phyloP scores from a whole-genome alignment of 30 jellyfish, hydroid and myxozoan species.

The Aurelia aurita complex sp. Pacific region DNA sequence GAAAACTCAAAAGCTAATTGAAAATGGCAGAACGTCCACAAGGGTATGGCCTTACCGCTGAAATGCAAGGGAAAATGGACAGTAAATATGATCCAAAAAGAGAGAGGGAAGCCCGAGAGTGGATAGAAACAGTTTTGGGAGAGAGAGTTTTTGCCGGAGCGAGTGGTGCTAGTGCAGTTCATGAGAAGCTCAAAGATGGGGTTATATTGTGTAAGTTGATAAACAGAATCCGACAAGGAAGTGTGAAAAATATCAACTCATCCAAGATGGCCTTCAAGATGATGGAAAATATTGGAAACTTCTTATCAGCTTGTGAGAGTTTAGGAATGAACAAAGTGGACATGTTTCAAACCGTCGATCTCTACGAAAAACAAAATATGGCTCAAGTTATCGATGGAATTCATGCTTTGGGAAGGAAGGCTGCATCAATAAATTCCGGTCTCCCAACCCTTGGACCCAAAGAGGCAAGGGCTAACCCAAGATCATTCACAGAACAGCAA shows the following conservation, averaged over 20 bases:
- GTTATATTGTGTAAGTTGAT: constrained; percentile 80
- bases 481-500: constrained; percentile 7
- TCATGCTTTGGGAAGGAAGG: constrained; percentile 94
- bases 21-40: constrained; percentile 69
- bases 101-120: constrained; percentile 67
- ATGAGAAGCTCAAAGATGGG: constrained; percentile 80
- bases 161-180: constrained; percentile 67
- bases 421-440: constrained; percentile 14
- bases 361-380: constrained; percentile 91
- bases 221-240: constrained; percentile 72
- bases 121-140: constrained; percentile 83
- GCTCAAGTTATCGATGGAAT: constrained; percentile 85
- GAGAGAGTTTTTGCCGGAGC: constrained; percentile 58
- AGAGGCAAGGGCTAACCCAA: no score
- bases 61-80: constrained; percentile 53
- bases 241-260: constrained; percentile 75
- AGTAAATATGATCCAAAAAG: constrained; percentile 60
- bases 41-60: constrained; percentile 68
- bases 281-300: constrained; percentile 83
- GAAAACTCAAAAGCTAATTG: background rate
- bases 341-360: constrained; percentile 87
- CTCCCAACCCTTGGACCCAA: constrained; percentile 6
- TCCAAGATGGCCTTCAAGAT: constrained; percentile 21
- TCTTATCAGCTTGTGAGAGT: constrained; percentile 63
- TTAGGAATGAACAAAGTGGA: constrained; percentile 73